Evolutionary conservation across 2,797 vertebrate species (phyloP), one percentile per base, ranked within the genome.

Genomic region (Artibeus lituratus): DNA sequence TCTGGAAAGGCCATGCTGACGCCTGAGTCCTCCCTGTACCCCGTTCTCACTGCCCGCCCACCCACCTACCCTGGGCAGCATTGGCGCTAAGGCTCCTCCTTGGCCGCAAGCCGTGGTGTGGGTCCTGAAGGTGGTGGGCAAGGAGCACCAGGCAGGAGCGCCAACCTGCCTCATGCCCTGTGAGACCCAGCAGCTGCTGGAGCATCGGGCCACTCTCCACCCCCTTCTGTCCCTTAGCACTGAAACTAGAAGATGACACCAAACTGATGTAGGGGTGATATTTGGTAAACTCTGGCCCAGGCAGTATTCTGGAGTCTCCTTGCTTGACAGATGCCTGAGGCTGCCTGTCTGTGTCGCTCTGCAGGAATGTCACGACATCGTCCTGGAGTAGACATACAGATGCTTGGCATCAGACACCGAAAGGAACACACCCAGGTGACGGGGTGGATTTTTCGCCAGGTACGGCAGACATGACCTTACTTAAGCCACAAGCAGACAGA

Each of bases 381-480:
- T 39, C 53, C 62, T 26, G 73, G 42, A 0, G 0, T 88, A n/a
- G 84, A 62, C 81, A 62, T 8, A 42, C 80, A 88, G 73, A 47
- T 87, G 93, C 70, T 69, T 73, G 83, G 88, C 91, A 37, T 42
- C 47, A 18, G 62, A 39, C 14, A 44, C 65, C 0, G 0, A 87
- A 65, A 95, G 80, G 47, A 73, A 87, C 87, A 94, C 89, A 59
- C 84, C 95, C 95, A 77, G 47, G 59, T 35, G 82, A 77, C 19
- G 4, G 57, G 12, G 4, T 22, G 35, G 49, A 15, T 14, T 29
- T 69, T 72, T n/a, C 10, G 0, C 74, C 51, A 88, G 83, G 59
- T 82, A 44, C 18, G 49, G 87, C 73, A 11, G 73, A 83, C 3
- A 29, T 44, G 42, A 21, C 85, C 81, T 81, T 11, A 37, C 51